Percentiles rank a stretch among this genome's conserved stretches.
These are phyloP conservation scores for Drosophila tanythrix DNA, from an alignment of 2,888 invertebrate species.

Conservation along the genomic window DNA sequence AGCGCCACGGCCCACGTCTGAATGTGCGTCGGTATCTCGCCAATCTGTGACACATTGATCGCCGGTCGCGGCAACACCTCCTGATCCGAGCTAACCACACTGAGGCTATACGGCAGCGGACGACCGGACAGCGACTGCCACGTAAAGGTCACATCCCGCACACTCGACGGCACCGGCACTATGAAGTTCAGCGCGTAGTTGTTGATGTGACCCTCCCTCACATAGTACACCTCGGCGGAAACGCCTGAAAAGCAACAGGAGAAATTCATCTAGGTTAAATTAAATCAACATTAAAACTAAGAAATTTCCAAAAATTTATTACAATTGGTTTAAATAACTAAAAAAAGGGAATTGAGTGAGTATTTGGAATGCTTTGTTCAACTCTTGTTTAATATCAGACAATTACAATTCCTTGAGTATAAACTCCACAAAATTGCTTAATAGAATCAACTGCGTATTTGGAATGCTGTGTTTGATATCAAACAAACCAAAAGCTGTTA, in stretches of 20 bases:
- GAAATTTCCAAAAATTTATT: not conserved
- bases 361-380: not conserved
- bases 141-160: conserved; percentile 94
- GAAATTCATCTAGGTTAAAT: not conserved
- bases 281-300: not conserved
- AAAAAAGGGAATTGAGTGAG: not conserved
- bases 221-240: conserved; percentile 94
- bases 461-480: not conserved
- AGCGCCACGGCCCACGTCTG: conserved; percentile 92
- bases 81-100: conserved; percentile 90
- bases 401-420: not conserved
- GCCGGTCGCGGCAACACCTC: conserved; percentile 91
- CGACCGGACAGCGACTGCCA: conserved; percentile 95
- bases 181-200: conserved; percentile 95
- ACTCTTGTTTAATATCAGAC: not conserved
- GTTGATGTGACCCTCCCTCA: conserved; percentile 95
- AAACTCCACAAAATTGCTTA: not conserved
- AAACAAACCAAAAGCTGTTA: not conserved
- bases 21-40: conserved; percentile 91
- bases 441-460: not conserved
- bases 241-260: conserved; percentile 88
- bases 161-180: conserved; percentile 93
- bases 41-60: conserved; percentile 93
- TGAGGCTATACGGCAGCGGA: conserved; percentile 92
- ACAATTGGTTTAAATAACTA: not conserved